Percentiles rank a stretch among this genome's conserved stretches.
These are phyloP conservation scores for Dipus sagitta DNA, from an alignment of 2,797 vertebrate genomes.

Conservation along the genomic window DNA sequence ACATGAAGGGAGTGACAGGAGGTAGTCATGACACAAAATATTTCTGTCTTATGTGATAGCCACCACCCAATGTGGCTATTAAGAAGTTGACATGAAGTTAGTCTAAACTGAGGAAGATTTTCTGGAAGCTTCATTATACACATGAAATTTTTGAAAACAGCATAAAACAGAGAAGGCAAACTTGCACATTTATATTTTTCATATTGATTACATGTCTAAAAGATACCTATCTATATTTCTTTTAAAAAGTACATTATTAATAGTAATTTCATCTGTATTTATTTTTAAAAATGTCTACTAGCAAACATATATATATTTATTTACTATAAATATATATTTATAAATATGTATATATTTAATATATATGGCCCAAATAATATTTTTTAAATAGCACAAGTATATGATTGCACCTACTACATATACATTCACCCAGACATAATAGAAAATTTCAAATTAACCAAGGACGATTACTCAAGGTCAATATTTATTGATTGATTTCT, in stretches of 20 bases:
- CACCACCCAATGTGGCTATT: neutral
- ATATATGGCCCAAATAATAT: neutral
- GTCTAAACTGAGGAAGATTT: neutral
- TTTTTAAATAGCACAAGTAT: neutral
- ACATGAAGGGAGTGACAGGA: neutral
- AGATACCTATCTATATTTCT: neutral
- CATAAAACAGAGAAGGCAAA: neutral
- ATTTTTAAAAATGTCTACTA: conserved; percentile 17
- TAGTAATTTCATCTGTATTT: neutral
- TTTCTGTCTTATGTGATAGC: neutral
- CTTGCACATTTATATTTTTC: neutral
- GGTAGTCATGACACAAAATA: neutral
- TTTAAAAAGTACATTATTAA: conserved; percentile 1
- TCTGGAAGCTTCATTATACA: neutral
- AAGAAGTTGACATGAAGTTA: neutral
- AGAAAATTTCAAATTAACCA: conserved; percentile 44
- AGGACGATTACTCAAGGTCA: neutral
- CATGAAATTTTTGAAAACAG: neutral
- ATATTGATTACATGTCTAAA: conserved; percentile 2
- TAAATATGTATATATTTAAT: too few species aligned
- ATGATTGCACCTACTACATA: neutral
- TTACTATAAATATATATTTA: too few species aligned
- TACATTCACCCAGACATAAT: neutral
- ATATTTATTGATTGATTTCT: conserved; percentile 11
- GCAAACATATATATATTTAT: neutral